Evolutionary conservation across 2,888 invertebrate genomes (phyloP).

Genomic region (Molorchus minor): DNA sequence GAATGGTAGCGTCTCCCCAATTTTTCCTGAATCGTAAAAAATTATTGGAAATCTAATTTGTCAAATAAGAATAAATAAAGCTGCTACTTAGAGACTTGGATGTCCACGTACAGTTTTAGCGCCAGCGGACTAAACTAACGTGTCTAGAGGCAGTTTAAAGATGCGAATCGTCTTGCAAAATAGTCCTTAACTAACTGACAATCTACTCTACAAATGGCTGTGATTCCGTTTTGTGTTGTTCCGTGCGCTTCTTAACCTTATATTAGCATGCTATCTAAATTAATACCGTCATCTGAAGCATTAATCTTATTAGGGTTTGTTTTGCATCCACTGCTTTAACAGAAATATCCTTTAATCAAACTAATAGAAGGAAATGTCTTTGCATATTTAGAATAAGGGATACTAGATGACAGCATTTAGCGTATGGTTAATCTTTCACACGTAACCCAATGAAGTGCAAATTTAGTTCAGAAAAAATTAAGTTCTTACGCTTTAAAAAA

Average conservation of each 20-base stretch:
- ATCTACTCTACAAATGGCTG: constrained; percentile 47
- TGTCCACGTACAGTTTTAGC: background rate
- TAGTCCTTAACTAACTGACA: constrained; percentile 46
- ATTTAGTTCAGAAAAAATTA: no score
- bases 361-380: constrained; percentile 26
- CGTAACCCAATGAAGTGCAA: no score
- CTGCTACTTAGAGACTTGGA: no score
- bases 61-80: no score
- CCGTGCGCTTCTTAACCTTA: constrained; percentile 28
- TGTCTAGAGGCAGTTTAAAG: constrained; percentile 26
- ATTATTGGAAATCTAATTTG: no score
- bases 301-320: constrained; percentile 30
- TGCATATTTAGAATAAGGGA: no score
- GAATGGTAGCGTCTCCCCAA: no score
- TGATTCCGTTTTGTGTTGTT: constrained; percentile 38
- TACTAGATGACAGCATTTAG: no score
- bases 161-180: constrained; percentile 35
- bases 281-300: constrained; percentile 29
- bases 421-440: no score
- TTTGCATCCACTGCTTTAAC: constrained; percentile 16
- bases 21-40: no score
- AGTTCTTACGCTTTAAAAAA: no score
- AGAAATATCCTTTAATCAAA: constrained; percentile 25
- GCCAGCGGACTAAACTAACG: constrained; percentile 2
- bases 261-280: constrained; percentile 35